These are phyloP conservation scores for Agrotis ipsilon DNA, from an alignment of 2,888 invertebrate species.

Conservation along the genomic window DNA sequence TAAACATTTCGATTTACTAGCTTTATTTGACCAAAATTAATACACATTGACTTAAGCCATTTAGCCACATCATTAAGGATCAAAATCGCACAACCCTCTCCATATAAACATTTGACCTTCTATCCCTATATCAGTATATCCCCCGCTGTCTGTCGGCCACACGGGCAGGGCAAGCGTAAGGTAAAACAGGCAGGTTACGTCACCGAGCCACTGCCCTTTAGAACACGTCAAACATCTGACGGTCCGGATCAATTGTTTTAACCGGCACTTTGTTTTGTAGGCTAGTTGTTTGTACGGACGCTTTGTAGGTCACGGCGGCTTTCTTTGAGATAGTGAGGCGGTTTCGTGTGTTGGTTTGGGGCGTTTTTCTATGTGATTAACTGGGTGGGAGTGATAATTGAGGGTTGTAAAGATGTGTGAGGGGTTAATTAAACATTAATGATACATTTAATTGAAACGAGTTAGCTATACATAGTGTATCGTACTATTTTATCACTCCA, in stretches of 20 bases:
- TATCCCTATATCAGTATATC: constrained; percentile 7
- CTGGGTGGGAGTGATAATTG: not conserved
- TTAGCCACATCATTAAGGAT: constrained; percentile 1
- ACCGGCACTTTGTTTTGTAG: constrained; percentile 57
- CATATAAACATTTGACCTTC: constrained; percentile 29
- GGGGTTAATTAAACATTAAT: not conserved
- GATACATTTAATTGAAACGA: not conserved
- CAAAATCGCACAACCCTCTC: not conserved
- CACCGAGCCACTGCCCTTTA: constrained; percentile 68
- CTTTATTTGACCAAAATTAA: not conserved
- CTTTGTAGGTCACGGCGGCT: constrained; percentile 57
- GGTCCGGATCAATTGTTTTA: constrained; percentile 61
- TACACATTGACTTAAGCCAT: not conserved
- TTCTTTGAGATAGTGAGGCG: constrained; percentile 36
- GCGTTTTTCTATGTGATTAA: not conserved
- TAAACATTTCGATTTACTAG: no score
- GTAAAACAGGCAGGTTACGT: constrained; percentile 75
- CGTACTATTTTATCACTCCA: no score
- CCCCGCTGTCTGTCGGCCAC: constrained; percentile 47
- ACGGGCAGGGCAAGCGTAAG: constrained; percentile 69
- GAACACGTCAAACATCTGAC: constrained; percentile 64
- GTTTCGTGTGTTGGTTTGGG: not conserved
- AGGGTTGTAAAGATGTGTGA: not conserved
- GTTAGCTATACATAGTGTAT: no score
- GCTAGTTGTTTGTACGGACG: constrained; percentile 51